Evolutionary conservation across 1,140 invertebrate genomes (phyloP).

Genomic region (Drosophila lowei): DNA sequence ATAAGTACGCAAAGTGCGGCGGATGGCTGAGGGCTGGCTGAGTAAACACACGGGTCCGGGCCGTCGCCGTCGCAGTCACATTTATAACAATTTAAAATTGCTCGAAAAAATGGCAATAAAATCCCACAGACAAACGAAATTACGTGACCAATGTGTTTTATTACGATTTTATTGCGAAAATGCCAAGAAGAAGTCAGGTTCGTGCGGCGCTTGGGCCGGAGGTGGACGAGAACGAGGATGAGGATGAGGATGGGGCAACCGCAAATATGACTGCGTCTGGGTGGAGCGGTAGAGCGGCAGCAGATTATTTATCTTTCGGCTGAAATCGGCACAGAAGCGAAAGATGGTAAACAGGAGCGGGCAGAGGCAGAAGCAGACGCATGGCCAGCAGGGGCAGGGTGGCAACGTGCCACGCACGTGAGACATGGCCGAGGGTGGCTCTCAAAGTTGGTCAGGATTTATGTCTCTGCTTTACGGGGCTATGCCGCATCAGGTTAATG

Average conservation of each 20-base stretch:
- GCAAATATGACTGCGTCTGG: constrained; percentile 77
- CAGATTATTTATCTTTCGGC: constrained; percentile 79
- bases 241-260: constrained; percentile 36
- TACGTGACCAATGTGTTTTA: constrained; percentile 83
- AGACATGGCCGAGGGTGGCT: constrained; percentile 66
- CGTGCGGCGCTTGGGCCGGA: constrained; percentile 7
- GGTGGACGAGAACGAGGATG: background rate
- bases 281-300: constrained; percentile 66
- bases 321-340: constrained; percentile 77
- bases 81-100: constrained; percentile 83
- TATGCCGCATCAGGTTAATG: constrained; percentile 77
- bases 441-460: constrained; percentile 55
- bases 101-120: constrained; percentile 82
- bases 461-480: constrained; percentile 51
- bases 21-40: constrained; percentile 12
- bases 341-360: constrained; percentile 48
- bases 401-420: constrained; percentile 56
- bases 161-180: constrained; percentile 83
- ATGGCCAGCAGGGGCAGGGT: constrained; percentile 18
- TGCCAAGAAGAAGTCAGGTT: constrained; percentile 73
- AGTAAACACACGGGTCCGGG: constrained; percentile 66
- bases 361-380: constrained; percentile 9
- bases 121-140: constrained; percentile 83
- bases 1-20: constrained; percentile 56
- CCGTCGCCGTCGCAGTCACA: constrained; percentile 50